Conservation (phyloP, 1,140 invertebrate genomes). For the Melitaea cinxia region DNA sequence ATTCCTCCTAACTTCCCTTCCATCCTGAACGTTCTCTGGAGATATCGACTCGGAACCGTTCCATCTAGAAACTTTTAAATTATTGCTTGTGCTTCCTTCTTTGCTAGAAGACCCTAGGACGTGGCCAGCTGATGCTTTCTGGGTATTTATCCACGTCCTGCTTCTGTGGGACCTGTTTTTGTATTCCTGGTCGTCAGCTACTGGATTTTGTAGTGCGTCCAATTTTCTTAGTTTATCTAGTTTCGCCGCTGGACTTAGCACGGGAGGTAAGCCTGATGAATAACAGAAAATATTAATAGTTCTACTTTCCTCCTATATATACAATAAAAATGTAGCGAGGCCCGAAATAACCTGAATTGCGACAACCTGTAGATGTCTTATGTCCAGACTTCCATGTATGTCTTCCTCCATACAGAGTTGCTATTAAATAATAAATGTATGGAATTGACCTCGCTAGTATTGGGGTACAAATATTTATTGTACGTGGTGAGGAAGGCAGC, state of each 20-base stretch:
- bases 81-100: neutral
- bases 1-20: constrained; percentile 7
- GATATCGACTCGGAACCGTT: neutral
- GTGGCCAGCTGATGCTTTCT: constrained; percentile 24
- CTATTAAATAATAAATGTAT: too few species aligned
- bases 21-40: neutral
- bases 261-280: constrained; percentile 53
- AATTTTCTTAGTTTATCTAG: constrained; percentile 66
- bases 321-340: too few species aligned
- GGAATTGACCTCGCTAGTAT: too few species aligned
- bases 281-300: too few species aligned
- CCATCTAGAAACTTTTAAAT: constrained; percentile 11
- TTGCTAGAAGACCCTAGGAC: constrained; percentile 24
- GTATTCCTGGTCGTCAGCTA: constrained; percentile 39
- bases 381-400: too few species aligned
- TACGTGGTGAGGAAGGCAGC: too few species aligned
- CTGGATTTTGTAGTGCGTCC: constrained; percentile 55
- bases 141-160: constrained; percentile 35
- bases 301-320: too few species aligned
- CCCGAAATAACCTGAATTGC: too few species aligned
- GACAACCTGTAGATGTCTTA: too few species aligned
- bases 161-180: constrained; percentile 43
- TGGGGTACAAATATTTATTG: too few species aligned
- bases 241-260: constrained; percentile 59
- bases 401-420: too few species aligned